phyloP scores from a whole-genome alignment of 2,797 vertebrate genomes.

The Aselliscus stoliczkanus region DNA sequence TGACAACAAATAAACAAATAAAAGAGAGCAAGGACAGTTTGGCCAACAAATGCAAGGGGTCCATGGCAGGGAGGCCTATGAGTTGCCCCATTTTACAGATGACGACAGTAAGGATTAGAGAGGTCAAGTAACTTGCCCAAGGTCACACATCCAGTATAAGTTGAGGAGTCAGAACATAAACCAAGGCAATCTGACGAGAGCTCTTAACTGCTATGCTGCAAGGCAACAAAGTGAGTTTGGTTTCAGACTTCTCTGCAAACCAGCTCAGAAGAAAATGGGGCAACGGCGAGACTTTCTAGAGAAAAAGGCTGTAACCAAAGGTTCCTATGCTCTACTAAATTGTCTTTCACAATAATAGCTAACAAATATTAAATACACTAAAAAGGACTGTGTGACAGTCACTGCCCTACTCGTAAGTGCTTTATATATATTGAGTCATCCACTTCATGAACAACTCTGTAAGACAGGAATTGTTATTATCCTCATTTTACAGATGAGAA shows the following conservation, averaged over 20 bases:
- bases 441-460: neutral
- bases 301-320: neutral
- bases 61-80: neutral
- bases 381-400: neutral
- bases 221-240: neutral
- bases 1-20: neutral
- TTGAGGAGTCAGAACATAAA: neutral
- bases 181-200: neutral
- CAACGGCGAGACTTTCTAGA: neutral
- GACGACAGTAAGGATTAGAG: neutral
- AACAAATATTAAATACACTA: neutral
- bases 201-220: neutral
- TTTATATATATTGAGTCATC: neutral
- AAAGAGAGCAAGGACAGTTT: neutral
- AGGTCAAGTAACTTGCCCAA: neutral
- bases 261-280: conserved; percentile 7
- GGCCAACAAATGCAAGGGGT: neutral
- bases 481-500: neutral
- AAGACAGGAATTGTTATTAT: neutral
- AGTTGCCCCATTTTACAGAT: neutral
- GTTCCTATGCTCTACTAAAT: neutral
- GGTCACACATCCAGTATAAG: neutral
- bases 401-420: neutral
- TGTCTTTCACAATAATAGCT: neutral
- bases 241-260: neutral